These are phyloP conservation scores for Paedocypris micromegethes DNA, from an alignment of 2,797 vertebrate genomes.

Conservation along the genomic window DNA sequence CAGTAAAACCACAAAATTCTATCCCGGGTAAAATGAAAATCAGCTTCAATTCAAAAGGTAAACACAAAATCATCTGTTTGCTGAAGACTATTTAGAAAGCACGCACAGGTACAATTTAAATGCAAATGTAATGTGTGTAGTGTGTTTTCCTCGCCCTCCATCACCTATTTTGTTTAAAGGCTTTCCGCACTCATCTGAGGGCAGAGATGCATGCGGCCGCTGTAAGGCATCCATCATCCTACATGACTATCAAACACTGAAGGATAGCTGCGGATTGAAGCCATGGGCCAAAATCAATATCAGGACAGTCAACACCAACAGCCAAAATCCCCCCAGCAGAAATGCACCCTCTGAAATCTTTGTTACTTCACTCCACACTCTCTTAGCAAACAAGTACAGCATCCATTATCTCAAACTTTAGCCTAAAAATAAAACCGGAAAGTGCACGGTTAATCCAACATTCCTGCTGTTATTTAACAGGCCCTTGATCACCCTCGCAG, in stretches of 20 bases:
- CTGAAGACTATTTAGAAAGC: no score
- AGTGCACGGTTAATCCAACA: slow-evolving; percentile 60
- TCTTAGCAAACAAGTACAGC: slow-evolving; percentile 68
- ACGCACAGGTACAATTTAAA: no score
- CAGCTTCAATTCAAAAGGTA: no score
- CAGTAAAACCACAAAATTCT: no score
- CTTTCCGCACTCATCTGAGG: slow-evolving; percentile 23
- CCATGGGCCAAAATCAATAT: slow-evolving; percentile 59
- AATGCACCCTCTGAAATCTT: slow-evolving; percentile 65
- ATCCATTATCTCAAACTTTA: slow-evolving; percentile 63
- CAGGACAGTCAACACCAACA: slow-evolving; percentile 62
- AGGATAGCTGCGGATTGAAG: slow-evolving; percentile 44
- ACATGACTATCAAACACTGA: slow-evolving; percentile 39
- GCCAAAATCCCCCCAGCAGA: slow-evolving; percentile 58
- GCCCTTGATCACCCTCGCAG: slow-evolving; percentile 54
- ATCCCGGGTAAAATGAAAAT: no score
- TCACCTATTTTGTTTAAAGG: slow-evolving; percentile 7
- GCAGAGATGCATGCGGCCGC: slow-evolving; percentile 37
- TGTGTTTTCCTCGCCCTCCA: slow-evolving; percentile 7
- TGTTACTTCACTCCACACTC: slow-evolving; percentile 50
- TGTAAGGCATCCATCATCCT: slow-evolving; percentile 35
- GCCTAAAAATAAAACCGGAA: slow-evolving; percentile 47
- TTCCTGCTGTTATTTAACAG: slow-evolving; percentile 59
- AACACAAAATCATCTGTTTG: no score
- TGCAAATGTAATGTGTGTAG: no score